Percentiles rank a stretch among this genome's conserved stretches.
Evolutionary conservation across 1,140 invertebrate species (phyloP).

Genomic region (Elysia chlorotica): DNA sequence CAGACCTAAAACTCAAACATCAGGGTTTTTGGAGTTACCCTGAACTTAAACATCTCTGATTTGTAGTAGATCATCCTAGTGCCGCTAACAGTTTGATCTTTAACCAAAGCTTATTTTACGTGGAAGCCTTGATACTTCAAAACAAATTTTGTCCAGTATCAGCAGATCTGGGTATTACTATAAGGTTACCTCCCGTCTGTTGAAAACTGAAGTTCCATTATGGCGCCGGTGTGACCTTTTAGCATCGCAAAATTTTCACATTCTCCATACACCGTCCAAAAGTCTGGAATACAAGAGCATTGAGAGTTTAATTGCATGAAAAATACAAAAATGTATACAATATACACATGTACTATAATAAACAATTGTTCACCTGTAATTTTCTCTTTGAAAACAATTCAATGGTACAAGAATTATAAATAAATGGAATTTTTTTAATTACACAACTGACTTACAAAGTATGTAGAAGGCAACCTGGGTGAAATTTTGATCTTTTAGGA

Average conservation of each 20-base stretch:
- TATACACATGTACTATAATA: neutral
- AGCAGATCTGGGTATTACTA: no score
- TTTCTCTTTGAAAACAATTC: neutral
- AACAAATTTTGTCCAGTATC: no score
- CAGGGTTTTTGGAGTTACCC: no score
- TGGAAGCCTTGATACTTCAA: no score
- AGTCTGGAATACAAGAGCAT: slow-evolving; percentile 67
- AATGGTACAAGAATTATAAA: neutral
- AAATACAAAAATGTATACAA: neutral
- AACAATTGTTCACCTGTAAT: neutral
- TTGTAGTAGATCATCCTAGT: no score
- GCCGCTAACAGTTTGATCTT: no score
- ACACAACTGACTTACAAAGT: no score
- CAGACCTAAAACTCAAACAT: no score
- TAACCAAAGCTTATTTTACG: no score
- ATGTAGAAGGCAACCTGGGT: no score
- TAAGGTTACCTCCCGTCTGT: slow-evolving; percentile 77
- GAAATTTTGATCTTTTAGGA: no score
- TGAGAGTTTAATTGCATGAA: neutral
- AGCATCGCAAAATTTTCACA: slow-evolving; percentile 95
- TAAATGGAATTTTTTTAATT: neutral
- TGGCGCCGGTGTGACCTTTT: slow-evolving; percentile 90
- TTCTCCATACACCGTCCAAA: slow-evolving; percentile 98
- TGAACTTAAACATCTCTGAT: no score
- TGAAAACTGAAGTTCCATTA: slow-evolving; percentile 96